A percentile compares a stretch with the other conserved stretches of the same genome.
Conservation (phyloP, 2,113 vertebrate genomes). For the Calidris pygmaea region DNA sequence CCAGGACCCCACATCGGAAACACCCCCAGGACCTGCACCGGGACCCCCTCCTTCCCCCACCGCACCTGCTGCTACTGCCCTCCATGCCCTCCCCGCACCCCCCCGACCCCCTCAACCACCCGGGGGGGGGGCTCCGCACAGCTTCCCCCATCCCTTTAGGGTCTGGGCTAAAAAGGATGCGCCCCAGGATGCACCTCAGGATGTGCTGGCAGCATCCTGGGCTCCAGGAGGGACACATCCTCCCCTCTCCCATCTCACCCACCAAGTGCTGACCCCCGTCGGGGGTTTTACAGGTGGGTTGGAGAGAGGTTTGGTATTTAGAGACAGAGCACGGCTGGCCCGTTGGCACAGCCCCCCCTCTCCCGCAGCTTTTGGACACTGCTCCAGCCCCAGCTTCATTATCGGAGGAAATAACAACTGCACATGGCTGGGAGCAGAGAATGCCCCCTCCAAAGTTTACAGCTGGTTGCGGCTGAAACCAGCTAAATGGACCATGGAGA, state of each 20-base stretch:
- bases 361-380: neutral
- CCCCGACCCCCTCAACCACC: neutral
- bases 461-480: neutral
- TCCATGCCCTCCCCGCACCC: neutral
- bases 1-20: neutral
- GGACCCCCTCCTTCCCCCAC: no score
- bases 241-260: neutral
- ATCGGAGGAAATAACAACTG: neutral
- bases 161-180: neutral
- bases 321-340: neutral
- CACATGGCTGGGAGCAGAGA: neutral
- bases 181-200: no score
- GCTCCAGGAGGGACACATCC: neutral
- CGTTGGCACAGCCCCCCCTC: neutral
- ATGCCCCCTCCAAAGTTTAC: neutral
- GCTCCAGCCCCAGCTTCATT: neutral
- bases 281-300: neutral
- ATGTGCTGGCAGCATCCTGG: neutral
- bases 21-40: no score
- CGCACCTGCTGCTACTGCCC: neutral
- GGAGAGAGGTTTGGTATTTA: neutral
- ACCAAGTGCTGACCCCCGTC: rapidly evolving
- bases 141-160: neutral
- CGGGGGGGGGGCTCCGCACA: neutral
- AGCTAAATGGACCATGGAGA: neutral